Evolutionary conservation across 2,888 invertebrate species (phyloP), one percentile per base, ranked within the genome.

Genomic region (Pristionchus exspectatus): DNA sequence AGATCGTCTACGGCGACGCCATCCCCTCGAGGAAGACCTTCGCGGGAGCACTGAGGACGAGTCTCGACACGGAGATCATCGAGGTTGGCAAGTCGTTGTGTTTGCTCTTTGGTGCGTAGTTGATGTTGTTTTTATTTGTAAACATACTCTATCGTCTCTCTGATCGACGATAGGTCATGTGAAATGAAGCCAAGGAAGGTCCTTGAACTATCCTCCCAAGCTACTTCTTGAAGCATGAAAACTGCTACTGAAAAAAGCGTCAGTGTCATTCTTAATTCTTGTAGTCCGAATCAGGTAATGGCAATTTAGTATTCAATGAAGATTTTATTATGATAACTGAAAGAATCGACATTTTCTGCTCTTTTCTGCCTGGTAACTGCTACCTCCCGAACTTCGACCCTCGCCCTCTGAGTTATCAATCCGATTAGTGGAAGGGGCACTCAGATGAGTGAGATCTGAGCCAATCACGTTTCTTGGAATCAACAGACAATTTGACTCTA

Each of bases 1-100:
- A 81, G 14, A 81, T 85, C 33, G 72, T 72, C 66, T 87, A 87
- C 87, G 87, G 87, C 5, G 87, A 87, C 30, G 87, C 87, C n/a
- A 87, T 87, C 24, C 87, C 87, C 10, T 21, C 87, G 4, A 33
- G 72, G 7, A 38, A 69, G 18, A 87, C 69, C 18, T 87, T 87
- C 69, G 69, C 69, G 1, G 87, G 69, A 10, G 87, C 66, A 0
- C 63, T 63, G 33, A 59, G 38, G 66, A 85, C 59, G 2, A 81
- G 50, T 14, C 27, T 54, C 16, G 81, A 81, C 14, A 54, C 81
- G 16, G 81, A 81, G 81, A 81, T 81, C 18, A 81, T 81, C 16
- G 81, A 81, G 81, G 81, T 81, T 50, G 3, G 44, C n/a, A 16
- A 24, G 66, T n/a, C n/a, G n/a, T n/a, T n/a, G n/a, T n/a, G n/a